Percentiles rank a stretch among this genome's conserved stretches.
Evolutionary conservation across 2,888 invertebrate species (phyloP).

Genomic region (Agrotis ipsilon): DNA sequence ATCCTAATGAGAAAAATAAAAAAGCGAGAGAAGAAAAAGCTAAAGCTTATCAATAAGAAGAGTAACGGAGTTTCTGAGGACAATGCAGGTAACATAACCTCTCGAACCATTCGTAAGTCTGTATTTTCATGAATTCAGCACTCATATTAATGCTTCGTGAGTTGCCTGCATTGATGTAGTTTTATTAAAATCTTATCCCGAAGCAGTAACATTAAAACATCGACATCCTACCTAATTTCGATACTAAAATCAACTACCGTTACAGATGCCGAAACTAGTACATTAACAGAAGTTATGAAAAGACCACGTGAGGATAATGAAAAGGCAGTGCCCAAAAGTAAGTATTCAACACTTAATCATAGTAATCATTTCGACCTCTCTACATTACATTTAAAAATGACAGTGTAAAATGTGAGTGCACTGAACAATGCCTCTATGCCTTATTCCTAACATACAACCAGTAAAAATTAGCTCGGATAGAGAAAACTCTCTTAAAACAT

Average conservation of each 20-base stretch:
- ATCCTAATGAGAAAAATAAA: conserved; percentile 95
- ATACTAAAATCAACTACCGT: background rate
- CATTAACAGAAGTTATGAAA: conserved; percentile 69
- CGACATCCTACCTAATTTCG: background rate
- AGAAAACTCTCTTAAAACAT: no score
- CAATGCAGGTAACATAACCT: conserved; percentile 77
- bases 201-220: background rate
- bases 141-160: background rate
- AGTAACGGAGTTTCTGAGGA: conserved; percentile 74
- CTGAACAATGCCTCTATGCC: background rate
- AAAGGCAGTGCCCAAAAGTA: conserved; percentile 76
- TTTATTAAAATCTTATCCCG: background rate
- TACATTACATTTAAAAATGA: background rate
- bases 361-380: background rate
- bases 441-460: background rate
- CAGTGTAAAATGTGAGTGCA: background rate
- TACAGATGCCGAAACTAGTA: conserved; percentile 56
- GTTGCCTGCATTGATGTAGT: background rate
- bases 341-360: conserved; percentile 53
- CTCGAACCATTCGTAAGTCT: conserved; percentile 4
- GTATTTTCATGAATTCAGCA: conserved; percentile 4
- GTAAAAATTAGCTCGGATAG: no score
- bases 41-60: conserved; percentile 90
- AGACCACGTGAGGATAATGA: conserved; percentile 72
- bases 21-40: conserved; percentile 94